Conservation (phyloP, 2,888 invertebrate species). For the Phytoseiulus persimilis region DNA sequence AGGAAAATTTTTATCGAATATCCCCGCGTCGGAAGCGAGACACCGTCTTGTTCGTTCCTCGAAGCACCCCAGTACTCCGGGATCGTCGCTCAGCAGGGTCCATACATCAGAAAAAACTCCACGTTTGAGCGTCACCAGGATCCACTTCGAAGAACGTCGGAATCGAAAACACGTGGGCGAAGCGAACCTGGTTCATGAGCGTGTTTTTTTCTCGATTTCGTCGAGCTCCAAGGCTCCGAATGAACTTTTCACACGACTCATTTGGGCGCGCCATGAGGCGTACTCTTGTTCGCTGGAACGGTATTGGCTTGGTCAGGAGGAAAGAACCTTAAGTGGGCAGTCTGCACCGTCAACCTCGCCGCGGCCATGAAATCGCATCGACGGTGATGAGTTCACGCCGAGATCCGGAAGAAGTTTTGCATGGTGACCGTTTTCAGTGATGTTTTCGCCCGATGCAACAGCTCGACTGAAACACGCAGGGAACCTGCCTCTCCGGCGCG, state of each 20-base stretch:
- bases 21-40: no score
- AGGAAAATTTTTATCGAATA: no score
- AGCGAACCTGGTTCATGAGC: not conserved
- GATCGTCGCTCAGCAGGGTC: not conserved
- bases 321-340: no score
- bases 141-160: not conserved
- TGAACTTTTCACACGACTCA: no score
- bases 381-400: no score
- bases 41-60: no score
- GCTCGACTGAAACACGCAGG: not conserved
- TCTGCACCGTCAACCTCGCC: no score
- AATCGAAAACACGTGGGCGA: not conserved
- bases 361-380: no score
- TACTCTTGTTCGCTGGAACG: no score
- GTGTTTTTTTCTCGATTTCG: not conserved
- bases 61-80: no score
- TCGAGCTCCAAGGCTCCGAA: not conserved
- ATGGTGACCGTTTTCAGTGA: not conserved
- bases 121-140: not conserved
- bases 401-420: not conserved
- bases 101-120: not conserved
- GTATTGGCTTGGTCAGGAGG: no score
- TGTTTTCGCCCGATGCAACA: not conserved
- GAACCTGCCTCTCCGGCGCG: not conserved
- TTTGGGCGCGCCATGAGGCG: no score